A percentile compares a stretch with the other conserved stretches of the same genome.
Conservation (phyloP, 2,797 vertebrate genomes). For the Galagoides demidoff region DNA sequence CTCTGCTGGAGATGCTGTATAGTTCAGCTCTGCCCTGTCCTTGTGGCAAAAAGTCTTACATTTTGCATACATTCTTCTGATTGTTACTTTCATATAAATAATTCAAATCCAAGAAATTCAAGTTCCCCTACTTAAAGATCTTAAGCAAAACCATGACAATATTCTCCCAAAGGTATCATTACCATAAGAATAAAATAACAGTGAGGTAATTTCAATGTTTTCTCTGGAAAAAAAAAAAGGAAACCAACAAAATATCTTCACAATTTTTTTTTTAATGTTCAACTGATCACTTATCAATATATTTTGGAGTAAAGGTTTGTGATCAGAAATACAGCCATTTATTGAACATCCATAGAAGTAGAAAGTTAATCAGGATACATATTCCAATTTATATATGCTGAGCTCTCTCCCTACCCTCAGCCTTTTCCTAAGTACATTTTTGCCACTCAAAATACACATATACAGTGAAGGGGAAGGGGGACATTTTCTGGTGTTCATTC, state of each 20-base stretch:
- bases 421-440: not conserved
- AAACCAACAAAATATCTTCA: not conserved
- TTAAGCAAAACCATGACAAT: not conserved
- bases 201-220: not conserved
- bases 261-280: not conserved
- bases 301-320: not conserved
- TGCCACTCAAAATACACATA: not conserved
- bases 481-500: not conserved
- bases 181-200: not conserved
- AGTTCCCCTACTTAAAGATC: not conserved
- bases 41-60: not conserved
- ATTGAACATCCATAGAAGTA: not conserved
- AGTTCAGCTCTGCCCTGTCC: not conserved
- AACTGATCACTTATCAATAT: not conserved
- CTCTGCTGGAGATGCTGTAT: not conserved
- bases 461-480: rapidly evolving
- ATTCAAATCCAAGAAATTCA: not conserved
- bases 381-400: not conserved
- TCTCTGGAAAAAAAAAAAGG: not conserved
- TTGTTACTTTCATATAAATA: not conserved
- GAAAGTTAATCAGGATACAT: not conserved
- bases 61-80: not conserved
- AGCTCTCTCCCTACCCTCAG: not conserved
- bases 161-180: not conserved
- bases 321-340: not conserved